phyloP scores from a whole-genome alignment of 2,113 vertebrate species.

The Peromyscus maniculatus region DNA sequence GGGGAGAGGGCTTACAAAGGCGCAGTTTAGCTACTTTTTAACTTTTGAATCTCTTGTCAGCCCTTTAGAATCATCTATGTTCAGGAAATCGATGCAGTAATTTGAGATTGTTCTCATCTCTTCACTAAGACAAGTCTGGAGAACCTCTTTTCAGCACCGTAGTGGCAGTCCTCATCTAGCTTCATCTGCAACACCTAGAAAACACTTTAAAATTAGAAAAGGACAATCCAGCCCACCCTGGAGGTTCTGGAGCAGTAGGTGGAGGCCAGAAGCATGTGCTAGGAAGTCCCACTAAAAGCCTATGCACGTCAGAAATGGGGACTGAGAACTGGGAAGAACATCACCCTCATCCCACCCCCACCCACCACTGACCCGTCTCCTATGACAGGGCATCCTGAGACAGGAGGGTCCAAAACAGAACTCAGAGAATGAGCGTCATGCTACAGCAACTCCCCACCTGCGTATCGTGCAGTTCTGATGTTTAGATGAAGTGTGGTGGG shows the following conservation, averaged over 20 bases:
- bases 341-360: neutral
- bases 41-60: constrained; percentile 72
- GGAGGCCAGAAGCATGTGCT: neutral
- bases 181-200: constrained; percentile 63
- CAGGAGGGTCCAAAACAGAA: neutral
- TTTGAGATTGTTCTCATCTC: constrained; percentile 73
- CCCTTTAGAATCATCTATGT: constrained; percentile 69
- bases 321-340: neutral
- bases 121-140: constrained; percentile 64
- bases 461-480: neutral
- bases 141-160: constrained; percentile 48
- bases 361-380: neutral
- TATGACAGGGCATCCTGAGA: neutral
- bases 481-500: neutral
- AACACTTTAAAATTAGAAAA: constrained; percentile 53
- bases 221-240: neutral
- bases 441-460: neutral
- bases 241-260: neutral
- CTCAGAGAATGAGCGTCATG: neutral
- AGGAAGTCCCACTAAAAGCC: neutral
- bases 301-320: neutral
- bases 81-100: constrained; percentile 71
- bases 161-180: neutral
- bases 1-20: constrained; percentile 49
- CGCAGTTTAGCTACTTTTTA: constrained; percentile 71